Percentiles rank a stretch among this genome's conserved stretches.
phyloP scores from a whole-genome alignment of 2,797 vertebrate species.

The Varecia variegata region DNA sequence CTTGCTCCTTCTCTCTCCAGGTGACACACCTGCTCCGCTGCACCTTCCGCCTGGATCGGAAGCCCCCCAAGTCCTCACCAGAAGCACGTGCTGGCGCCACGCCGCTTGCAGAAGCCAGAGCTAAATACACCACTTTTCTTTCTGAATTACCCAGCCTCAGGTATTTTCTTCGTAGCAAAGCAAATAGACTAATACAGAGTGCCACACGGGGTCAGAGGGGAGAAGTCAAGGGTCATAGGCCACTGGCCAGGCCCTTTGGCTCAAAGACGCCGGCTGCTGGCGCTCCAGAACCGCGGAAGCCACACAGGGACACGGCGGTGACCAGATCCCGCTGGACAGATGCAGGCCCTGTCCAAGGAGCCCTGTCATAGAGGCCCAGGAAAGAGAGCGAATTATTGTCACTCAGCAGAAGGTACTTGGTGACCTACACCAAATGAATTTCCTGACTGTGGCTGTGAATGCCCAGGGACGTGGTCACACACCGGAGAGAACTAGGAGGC shows the following conservation, averaged over 20 bases:
- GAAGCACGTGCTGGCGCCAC: no score
- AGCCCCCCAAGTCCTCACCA: no score
- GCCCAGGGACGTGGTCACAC: neutral
- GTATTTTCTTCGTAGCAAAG: neutral
- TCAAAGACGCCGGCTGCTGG: neutral
- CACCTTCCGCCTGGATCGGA: no score
- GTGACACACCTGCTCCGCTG: no score
- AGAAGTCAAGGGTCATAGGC: accelerated
- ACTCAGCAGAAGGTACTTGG: neutral
- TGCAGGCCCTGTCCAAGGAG: accelerated
- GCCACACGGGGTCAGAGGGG: neutral
- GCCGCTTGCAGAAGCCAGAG: neutral
- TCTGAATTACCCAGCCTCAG: neutral
- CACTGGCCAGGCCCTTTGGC: neutral
- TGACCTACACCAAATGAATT: neutral
- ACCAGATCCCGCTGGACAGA: neutral
- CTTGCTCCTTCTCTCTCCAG: no score
- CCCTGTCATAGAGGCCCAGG: neutral
- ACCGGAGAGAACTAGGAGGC: neutral
- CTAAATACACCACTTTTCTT: neutral
- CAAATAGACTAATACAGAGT: neutral
- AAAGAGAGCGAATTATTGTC: neutral
- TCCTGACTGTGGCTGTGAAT: neutral
- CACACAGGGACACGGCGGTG: accelerated
- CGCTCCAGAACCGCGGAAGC: accelerated